Base-by-base conservation (phyloP, 2,888 invertebrate species). In the Germaria angustata region DNA sequence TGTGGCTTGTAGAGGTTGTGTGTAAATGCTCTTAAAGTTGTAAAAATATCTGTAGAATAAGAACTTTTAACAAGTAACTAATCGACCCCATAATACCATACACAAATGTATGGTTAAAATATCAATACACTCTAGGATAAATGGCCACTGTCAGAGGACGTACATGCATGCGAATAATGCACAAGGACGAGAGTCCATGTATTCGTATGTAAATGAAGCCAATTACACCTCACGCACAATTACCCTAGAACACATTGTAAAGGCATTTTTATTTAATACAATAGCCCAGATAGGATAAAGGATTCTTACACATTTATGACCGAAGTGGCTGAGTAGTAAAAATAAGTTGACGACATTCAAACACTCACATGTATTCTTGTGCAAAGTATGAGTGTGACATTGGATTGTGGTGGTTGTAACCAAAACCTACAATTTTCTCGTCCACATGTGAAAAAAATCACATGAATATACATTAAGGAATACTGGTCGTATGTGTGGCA, bases 361-460 rank as follows among this genome's bases (percentile, higher is more conserved):
- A 28, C 49, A 63, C 28, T 15, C 7, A 55, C 11, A 34, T 17
- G 39, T n/a, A 28, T 17, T 6, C 11, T 1, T 28, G 17, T 44
- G 7, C 2, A 17, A 11, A 24, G 51, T 34, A 36, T 36, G 57
- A 49, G 32, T 41, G 53, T 61, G 79, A 72, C 65, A 66, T 55
- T 71, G 55, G 49, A 82, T 39, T 15, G 44, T 76, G 83, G 82
- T 87, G n/a, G n/a, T n/a, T n/a, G 73, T 39, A 59, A 79, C 69
- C 20, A 53, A 86, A 88, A 86, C 88, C 87, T 88, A 84, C 87
- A 89, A 89, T 89, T 89, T 88, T 88, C 88, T 89, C 88, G 88
- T 87, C 85, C 84, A 86, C 87, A 88, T 88, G 88, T 87, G 88
- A 87, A 88, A 85, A 87, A 87, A 86, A 83, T 85, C 88, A 88